These are phyloP conservation scores for Lepus americanus DNA, from an alignment of 2,113 vertebrate genomes.

Conservation along the genomic window DNA sequence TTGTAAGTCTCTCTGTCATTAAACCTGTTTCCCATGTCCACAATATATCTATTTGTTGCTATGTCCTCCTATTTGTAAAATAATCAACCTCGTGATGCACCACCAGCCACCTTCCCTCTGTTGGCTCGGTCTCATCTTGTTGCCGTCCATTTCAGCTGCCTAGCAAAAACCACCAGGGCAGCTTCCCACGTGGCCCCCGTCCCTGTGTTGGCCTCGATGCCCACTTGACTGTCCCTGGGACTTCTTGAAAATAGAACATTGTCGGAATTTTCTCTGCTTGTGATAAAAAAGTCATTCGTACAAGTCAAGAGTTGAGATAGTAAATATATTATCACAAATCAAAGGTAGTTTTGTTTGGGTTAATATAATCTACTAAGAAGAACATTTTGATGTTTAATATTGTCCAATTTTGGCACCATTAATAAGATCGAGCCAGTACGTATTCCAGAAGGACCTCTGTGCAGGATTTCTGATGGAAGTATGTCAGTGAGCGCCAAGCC, in stretches of 20 bases:
- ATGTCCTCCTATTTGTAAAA: not conserved
- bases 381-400: not conserved
- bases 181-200: not conserved
- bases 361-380: not conserved
- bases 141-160: no score
- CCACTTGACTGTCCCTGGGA: not conserved
- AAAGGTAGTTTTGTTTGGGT: slow-evolving; percentile 26
- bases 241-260: not conserved
- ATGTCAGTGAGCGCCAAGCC: not conserved
- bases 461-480: not conserved
- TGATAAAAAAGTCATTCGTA: not conserved
- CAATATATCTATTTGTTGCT: no score
- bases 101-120: not conserved
- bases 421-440: not conserved
- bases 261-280: slow-evolving; percentile 15
- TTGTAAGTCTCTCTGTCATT: not conserved
- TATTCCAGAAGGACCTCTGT: not conserved
- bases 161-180: not conserved
- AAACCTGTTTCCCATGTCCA: not conserved
- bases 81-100: no score
- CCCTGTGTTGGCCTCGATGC: not conserved
- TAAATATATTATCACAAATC: not conserved
- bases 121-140: not conserved
- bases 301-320: not conserved
- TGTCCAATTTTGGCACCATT: not conserved